These are phyloP conservation scores for Dolichotis patagonum DNA, from an alignment of 2,113 vertebrate species.

Conservation along the genomic window DNA sequence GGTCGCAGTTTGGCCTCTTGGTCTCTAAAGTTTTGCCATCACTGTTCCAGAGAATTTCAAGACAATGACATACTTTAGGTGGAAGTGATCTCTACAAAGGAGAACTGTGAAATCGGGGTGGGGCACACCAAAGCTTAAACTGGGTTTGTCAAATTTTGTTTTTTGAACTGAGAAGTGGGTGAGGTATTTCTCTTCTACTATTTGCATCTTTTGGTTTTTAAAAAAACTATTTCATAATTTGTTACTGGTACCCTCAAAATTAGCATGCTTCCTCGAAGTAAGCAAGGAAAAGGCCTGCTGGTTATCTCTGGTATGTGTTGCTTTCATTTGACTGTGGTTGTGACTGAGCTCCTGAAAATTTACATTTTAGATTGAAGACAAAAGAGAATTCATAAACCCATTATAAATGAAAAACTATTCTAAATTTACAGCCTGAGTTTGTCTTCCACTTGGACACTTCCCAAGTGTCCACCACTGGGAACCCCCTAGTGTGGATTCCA, in stretches of 20 bases:
- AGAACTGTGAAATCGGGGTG: background rate
- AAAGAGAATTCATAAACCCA: background rate
- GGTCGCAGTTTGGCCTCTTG: background rate
- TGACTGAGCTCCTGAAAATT: slow-evolving; percentile 4
- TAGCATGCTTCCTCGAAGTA: background rate
- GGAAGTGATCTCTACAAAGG: background rate
- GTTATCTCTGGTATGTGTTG: background rate
- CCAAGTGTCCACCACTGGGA: too few species aligned
- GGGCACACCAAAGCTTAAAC: background rate
- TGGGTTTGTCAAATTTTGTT: background rate
- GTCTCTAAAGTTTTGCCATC: background rate
- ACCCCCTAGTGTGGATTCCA: background rate
- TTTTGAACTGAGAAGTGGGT: background rate
- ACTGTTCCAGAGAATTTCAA: background rate
- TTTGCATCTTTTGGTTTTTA: background rate
- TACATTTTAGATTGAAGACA: background rate
- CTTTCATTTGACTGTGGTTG: background rate
- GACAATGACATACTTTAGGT: background rate
- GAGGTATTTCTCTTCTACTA: background rate
- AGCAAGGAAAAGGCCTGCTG: background rate
- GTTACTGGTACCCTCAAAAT: background rate
- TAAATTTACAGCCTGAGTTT: background rate
- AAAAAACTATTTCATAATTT: background rate
- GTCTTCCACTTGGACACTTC: too few species aligned
- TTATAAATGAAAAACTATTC: background rate